phyloP scores from a whole-genome alignment of 2,113 vertebrate species.

The Urocitellus parryii region DNA sequence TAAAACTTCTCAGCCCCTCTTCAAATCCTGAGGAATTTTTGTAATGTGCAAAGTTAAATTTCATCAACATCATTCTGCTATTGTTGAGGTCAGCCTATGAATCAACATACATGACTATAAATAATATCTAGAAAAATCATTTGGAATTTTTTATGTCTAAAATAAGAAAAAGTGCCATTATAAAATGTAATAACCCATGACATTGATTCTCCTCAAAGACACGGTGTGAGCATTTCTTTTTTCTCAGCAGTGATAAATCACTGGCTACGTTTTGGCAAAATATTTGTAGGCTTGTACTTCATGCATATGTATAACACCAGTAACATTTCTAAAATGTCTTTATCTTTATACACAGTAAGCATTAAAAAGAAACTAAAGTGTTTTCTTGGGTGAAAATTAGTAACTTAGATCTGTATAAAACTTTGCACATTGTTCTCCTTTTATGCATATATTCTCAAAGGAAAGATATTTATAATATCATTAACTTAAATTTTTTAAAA shows the following conservation, averaged over 20 bases:
- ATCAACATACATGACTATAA: slow-evolving; percentile 41
- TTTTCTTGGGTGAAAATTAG: slow-evolving; percentile 23
- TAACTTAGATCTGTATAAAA: slow-evolving; percentile 2
- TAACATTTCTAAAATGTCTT: slow-evolving; percentile 50
- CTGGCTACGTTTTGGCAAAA: slow-evolving; percentile 11
- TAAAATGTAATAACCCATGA: slow-evolving; percentile 75
- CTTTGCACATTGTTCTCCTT: neutral
- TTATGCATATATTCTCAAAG: neutral
- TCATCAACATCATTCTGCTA: slow-evolving; percentile 12
- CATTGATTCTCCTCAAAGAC: slow-evolving; percentile 69
- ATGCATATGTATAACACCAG: neutral
- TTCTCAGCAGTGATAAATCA: slow-evolving; percentile 65
- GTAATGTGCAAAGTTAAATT: slow-evolving; percentile 66
- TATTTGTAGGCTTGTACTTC: slow-evolving; percentile 29
- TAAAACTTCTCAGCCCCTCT: slow-evolving; percentile 32
- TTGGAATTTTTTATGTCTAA: slow-evolving; percentile 56
- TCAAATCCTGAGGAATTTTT: slow-evolving; percentile 68
- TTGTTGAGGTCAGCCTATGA: slow-evolving; percentile 65
- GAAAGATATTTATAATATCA: neutral
- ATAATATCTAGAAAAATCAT: slow-evolving; percentile 49
- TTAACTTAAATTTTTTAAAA: neutral
- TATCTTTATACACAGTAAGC: neutral
- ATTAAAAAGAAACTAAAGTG: slow-evolving; percentile 37
- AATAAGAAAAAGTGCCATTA: slow-evolving; percentile 60
- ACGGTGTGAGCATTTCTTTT: slow-evolving; percentile 65